phyloP scores from a whole-genome alignment of 2,888 invertebrate genomes.

The Apocheima hispidaria region DNA sequence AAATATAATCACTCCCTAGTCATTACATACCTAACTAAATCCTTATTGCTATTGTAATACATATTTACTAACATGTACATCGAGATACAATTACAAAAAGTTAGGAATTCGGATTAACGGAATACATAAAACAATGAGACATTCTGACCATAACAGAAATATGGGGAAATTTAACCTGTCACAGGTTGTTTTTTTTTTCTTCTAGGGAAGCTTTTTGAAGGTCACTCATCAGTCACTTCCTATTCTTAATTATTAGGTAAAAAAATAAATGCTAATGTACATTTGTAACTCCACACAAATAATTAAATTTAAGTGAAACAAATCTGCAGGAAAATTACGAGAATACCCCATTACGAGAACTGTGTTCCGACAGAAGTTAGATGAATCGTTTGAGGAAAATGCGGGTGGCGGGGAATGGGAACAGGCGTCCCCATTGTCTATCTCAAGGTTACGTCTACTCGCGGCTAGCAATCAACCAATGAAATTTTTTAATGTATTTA shows the following conservation, averaged over 20 bases:
- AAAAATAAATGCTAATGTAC: slow-evolving; percentile 22
- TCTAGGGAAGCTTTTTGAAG: slow-evolving; percentile 8
- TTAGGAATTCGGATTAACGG: not conserved
- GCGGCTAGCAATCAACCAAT: no score
- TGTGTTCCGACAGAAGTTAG: no score
- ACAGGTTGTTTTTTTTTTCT: not conserved
- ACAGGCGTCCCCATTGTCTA: no score
- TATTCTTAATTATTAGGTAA: slow-evolving; percentile 7
- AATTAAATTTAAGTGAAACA: not conserved
- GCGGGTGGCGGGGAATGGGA: no score
- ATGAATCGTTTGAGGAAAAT: no score
- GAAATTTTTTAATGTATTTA: no score
- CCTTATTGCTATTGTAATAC: slow-evolving; percentile 16
- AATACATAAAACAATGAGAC: not conserved
- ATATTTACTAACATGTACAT: slow-evolving; percentile 22
- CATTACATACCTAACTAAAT: slow-evolving; percentile 26
- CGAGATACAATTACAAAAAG: not conserved
- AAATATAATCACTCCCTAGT: slow-evolving; percentile 43
- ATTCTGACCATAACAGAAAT: not conserved
- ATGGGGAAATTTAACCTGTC: not conserved
- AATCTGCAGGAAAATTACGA: not conserved
- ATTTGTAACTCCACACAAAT: no score
- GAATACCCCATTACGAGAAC: no score
- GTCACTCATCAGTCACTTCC: slow-evolving; percentile 25
- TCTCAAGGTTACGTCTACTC: no score